Conservation (phyloP, 1,140 invertebrate species). For the Theocolax elegans region DNA sequence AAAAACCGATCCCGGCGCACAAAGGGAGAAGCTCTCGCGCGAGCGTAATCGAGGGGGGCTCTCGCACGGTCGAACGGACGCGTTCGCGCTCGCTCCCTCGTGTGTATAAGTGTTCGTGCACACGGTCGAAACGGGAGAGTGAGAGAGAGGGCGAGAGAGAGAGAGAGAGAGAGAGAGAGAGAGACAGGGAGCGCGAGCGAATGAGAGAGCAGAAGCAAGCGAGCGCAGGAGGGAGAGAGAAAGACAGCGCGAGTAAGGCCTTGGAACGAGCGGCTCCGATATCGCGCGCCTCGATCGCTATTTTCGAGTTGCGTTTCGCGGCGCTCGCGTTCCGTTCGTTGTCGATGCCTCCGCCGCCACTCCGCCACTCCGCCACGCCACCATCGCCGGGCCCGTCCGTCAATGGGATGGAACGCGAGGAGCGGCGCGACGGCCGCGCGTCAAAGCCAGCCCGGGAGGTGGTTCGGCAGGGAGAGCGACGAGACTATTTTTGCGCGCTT, state of each 20-base stretch:
- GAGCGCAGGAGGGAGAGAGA: neutral
- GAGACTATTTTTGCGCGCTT: conserved; percentile 37
- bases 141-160: too few relatives aligned
- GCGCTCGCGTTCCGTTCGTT: neutral
- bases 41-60: conserved; percentile 1
- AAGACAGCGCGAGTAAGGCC: neutral
- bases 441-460: neutral
- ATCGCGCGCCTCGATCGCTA: conserved; percentile 37
- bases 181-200: too few relatives aligned
- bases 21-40: neutral
- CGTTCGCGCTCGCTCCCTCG: neutral
- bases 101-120: neutral
- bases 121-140: too few relatives aligned
- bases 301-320: conserved; percentile 39
- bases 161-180: too few relatives aligned
- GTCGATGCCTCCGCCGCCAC: too few relatives aligned
- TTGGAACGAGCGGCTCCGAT: conserved; percentile 22
- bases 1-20: neutral
- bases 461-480: neutral
- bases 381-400: conserved; percentile 9
- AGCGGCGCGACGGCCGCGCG: conserved; percentile 18
- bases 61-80: neutral
- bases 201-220: neutral
- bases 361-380: too few relatives aligned
- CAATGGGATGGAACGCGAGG: conserved; percentile 28